Percentiles rank a stretch among this genome's conserved stretches.
Conservation (phyloP, 1,140 invertebrate genomes). For the Magallana angulata region DNA sequence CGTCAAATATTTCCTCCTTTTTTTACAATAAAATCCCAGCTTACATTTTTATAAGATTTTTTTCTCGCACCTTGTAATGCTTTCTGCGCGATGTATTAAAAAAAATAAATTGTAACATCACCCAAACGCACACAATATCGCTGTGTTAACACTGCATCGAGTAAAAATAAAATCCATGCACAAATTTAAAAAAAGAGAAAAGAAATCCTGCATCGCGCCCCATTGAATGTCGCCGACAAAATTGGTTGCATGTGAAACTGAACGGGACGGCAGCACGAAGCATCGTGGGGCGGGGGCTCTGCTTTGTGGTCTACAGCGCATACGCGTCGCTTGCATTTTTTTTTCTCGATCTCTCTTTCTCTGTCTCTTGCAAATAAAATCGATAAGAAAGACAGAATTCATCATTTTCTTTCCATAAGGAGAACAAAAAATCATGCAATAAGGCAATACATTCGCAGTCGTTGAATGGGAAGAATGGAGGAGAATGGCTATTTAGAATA, state of each 20-base stretch:
- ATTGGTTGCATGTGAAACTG: neutral
- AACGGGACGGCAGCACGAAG: neutral
- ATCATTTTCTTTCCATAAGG: neutral
- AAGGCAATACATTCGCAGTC: too few relatives aligned
- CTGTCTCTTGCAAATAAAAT: neutral
- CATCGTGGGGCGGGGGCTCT: neutral
- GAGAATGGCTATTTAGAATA: too few relatives aligned
- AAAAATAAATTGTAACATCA: too few relatives aligned
- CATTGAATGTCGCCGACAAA: neutral
- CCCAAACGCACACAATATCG: too few relatives aligned
- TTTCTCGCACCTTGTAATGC: too few relatives aligned
- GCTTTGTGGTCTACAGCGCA: neutral
- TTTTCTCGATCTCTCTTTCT: too few relatives aligned
- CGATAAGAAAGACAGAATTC: neutral
- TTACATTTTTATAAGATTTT: too few relatives aligned
- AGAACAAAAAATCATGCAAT: too few relatives aligned
- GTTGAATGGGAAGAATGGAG: too few relatives aligned
- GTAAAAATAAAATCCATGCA: neutral
- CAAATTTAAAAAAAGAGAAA: neutral
- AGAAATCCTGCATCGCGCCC: neutral
- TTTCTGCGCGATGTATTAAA: too few relatives aligned
- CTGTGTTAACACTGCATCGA: neutral
- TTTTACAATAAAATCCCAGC: too few relatives aligned
- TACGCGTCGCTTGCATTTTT: neutral
- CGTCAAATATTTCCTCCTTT: neutral